Percentiles rank a stretch among this genome's conserved stretches.
Conservation (phyloP, 2,888 invertebrate genomes). For the Melanargia galathea region DNA sequence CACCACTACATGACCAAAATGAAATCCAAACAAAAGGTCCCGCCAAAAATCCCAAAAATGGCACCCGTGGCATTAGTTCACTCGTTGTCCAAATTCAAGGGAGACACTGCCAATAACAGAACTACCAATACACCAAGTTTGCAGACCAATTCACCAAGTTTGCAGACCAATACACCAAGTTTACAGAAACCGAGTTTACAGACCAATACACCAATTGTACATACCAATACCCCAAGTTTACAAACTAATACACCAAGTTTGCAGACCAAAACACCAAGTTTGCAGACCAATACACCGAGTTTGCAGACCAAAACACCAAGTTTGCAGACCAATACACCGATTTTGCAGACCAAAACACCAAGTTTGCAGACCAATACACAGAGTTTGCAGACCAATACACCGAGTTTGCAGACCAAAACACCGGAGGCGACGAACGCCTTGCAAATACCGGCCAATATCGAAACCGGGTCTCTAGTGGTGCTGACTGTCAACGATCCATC, state of each 20-base stretch:
- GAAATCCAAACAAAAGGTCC: slow-evolving; percentile 22
- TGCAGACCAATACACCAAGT: too few relatives aligned
- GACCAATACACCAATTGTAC: slow-evolving; percentile 42
- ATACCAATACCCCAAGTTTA: slow-evolving; percentile 29
- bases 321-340: slow-evolving; percentile 37
- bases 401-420: slow-evolving; percentile 32
- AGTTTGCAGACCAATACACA: slow-evolving; percentile 35
- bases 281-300: slow-evolving; percentile 39
- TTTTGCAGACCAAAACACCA: slow-evolving; percentile 32
- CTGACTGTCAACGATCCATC: slow-evolving; percentile 70
- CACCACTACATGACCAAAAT: slow-evolving; percentile 44
- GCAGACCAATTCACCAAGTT: slow-evolving; percentile 40
- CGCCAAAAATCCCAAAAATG: slow-evolving; percentile 10
- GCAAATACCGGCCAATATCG: slow-evolving; percentile 62
- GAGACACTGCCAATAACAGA: slow-evolving; percentile 25
- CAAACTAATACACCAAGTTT: slow-evolving; percentile 41
- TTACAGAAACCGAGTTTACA: slow-evolving; percentile 21
- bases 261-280: slow-evolving; percentile 29
- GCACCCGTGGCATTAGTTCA: slow-evolving; percentile 18
- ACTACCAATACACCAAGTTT: slow-evolving; percentile 28
- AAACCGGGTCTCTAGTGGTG: slow-evolving; percentile 70
- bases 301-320: slow-evolving; percentile 32
- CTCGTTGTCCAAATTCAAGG: slow-evolving; percentile 27
- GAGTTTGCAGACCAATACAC: too few relatives aligned
- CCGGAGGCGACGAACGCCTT: slow-evolving; percentile 43